phyloP scores from a whole-genome alignment of 1,140 invertebrate genomes.

The Penaeus vannamei region DNA sequence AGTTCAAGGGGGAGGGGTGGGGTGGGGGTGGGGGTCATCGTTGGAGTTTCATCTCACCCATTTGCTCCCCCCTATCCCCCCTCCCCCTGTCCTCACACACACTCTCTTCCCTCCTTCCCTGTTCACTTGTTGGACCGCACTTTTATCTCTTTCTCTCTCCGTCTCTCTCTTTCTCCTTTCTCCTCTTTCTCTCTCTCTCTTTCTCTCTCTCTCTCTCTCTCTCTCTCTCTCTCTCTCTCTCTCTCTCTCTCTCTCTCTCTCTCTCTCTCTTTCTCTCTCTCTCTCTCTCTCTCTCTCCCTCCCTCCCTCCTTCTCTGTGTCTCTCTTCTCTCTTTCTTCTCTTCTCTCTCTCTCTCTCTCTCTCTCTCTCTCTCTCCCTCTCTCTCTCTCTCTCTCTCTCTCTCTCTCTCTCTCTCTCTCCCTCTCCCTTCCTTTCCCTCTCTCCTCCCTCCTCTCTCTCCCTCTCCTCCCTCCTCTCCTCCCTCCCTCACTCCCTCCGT shows the following conservation, averaged over 20 bases:
- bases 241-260: background rate
- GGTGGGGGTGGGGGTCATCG: background rate
- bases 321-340: too few species aligned
- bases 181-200: background rate
- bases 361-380: slow-evolving; percentile 4
- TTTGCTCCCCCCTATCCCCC: background rate
- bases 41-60: background rate
- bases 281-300: too few species aligned
- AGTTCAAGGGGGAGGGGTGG: too few species aligned
- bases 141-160: slow-evolving; percentile 16
- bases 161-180: slow-evolving; percentile 1
- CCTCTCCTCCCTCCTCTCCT: background rate
- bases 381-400: background rate
- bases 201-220: background rate
- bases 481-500: background rate
- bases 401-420: background rate
- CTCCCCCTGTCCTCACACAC: background rate
- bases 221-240: background rate
- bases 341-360: slow-evolving; percentile 29
- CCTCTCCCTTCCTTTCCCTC: background rate
- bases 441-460: background rate
- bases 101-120: background rate
- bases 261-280: background rate
- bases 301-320: too few species aligned
- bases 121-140: background rate